phyloP scores from a whole-genome alignment of 2,888 invertebrate genomes.

The Dasysyrphus tricinctus region DNA sequence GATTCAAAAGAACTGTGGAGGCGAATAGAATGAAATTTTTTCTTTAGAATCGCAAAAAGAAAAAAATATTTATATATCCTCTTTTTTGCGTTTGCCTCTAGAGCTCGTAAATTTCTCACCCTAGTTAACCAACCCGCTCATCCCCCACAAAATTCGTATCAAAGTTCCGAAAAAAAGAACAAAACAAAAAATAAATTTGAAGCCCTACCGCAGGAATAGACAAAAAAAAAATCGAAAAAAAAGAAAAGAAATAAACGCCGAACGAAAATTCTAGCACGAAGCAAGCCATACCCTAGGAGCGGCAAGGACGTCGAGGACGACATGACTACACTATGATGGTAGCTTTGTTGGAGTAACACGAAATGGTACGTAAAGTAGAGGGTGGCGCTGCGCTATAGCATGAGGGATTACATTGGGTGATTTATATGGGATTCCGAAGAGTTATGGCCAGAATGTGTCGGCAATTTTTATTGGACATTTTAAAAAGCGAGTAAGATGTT shows the following conservation, averaged over 20 bases:
- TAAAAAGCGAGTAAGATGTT: slow-evolving; percentile 84
- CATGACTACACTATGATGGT: slow-evolving; percentile 49
- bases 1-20: slow-evolving; percentile 12
- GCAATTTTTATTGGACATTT: slow-evolving; percentile 84
- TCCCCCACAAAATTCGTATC: slow-evolving; percentile 66
- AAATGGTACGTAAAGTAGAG: slow-evolving; percentile 77
- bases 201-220: slow-evolving; percentile 62
- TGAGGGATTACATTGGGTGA: slow-evolving; percentile 84
- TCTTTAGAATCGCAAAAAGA: slow-evolving; percentile 46
- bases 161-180: slow-evolving; percentile 60
- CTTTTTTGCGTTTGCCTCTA: slow-evolving; percentile 28
- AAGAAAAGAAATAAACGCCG: background rate
- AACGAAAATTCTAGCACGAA: slow-evolving; percentile 68
- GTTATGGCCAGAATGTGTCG: slow-evolving; percentile 84
- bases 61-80: slow-evolving; percentile 19
- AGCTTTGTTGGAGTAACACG: slow-evolving; percentile 58
- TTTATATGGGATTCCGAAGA: slow-evolving; percentile 84
- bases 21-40: slow-evolving; percentile 63
- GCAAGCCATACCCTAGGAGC: slow-evolving; percentile 61
- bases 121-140: slow-evolving; percentile 20
- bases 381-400: slow-evolving; percentile 81
- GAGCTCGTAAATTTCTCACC: slow-evolving; percentile 63
- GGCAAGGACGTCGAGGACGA: slow-evolving; percentile 50
- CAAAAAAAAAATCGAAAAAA: slow-evolving; percentile 42
- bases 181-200: slow-evolving; percentile 35